Evolutionary conservation across 1,140 invertebrate genomes (phyloP), one percentile per base, ranked within the genome.

Genomic region (Ridgeia piscesae): DNA sequence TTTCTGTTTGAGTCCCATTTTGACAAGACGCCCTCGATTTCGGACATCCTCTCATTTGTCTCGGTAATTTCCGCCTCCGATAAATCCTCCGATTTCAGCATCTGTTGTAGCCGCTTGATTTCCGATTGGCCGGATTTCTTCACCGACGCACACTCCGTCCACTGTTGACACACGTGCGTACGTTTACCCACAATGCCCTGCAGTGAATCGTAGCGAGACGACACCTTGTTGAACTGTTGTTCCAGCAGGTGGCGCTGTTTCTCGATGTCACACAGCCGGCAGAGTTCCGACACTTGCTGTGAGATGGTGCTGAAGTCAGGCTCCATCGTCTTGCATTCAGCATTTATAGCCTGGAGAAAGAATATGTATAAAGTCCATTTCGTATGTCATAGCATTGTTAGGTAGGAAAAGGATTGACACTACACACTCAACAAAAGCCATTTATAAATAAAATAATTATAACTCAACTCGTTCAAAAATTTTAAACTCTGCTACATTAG

Each of bases 21-120:
- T 35, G 11, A 6, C 33, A 50, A 14, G 91, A 33, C 14, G 33
- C 33, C 42, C 17, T 91, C 34, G 14, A 91, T 33, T 91, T 91
- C 34, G 33, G 8, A 33, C 34, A 91, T 34, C n/a, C 34, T 48
- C 34, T 91, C 42, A n/a, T 50, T 91, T 14, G 48, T 50, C 35
- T 14, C 34, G 14, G 33, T 35, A 35, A 91, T 50, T 33, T 91
- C 91, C 17, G 34, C 91, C 42, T 91, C 34, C 14, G 34, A 58
- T 48, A 91, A 58, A 21, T 91, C 91, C 48, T 91, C 33, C 33
- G 91, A 35, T 14, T 35, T 50, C 34, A 91, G 34, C 42, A 33
- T 91, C 42, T 91, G 91, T 34, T 91, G 91, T 58, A 91, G n/a
- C 9, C 34, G 34, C n/a, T 91, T 91, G n/a, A 91, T 91, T 34